phyloP scores from a whole-genome alignment of 2,113 vertebrate genomes.

The Capreolus pygargus region DNA sequence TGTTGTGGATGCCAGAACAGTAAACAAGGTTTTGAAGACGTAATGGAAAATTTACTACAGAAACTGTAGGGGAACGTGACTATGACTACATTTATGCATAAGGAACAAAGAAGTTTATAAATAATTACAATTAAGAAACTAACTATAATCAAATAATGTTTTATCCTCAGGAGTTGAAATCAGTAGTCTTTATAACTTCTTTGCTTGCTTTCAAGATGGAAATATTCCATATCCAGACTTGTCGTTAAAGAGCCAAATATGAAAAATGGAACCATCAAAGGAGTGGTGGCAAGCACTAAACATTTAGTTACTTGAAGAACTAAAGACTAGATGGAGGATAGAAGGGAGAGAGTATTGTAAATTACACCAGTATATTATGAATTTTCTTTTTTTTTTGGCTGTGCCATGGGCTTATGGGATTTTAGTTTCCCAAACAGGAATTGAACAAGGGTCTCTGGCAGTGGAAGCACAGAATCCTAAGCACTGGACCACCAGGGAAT shows the following conservation, averaged over 20 bases:
- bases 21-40: slow-evolving; percentile 8
- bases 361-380: neutral
- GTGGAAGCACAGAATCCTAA: neutral
- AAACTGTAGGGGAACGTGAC: neutral
- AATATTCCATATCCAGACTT: neutral
- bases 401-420: neutral
- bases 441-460: neutral
- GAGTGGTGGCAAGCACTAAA: neutral
- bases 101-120: neutral
- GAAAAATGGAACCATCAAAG: neutral
- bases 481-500: neutral
- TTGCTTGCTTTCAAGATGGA: neutral
- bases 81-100: neutral
- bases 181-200: neutral
- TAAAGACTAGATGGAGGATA: neutral
- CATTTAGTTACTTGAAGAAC: neutral
- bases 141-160: neutral
- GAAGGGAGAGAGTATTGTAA: neutral
- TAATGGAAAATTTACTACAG: neutral
- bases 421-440: neutral
- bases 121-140: neutral
- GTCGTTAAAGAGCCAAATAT: neutral
- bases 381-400: neutral
- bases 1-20: neutral
- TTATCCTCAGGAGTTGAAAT: neutral